Conservation (phyloP, 2,797 vertebrate species). For the Galaxias olidus region DNA sequence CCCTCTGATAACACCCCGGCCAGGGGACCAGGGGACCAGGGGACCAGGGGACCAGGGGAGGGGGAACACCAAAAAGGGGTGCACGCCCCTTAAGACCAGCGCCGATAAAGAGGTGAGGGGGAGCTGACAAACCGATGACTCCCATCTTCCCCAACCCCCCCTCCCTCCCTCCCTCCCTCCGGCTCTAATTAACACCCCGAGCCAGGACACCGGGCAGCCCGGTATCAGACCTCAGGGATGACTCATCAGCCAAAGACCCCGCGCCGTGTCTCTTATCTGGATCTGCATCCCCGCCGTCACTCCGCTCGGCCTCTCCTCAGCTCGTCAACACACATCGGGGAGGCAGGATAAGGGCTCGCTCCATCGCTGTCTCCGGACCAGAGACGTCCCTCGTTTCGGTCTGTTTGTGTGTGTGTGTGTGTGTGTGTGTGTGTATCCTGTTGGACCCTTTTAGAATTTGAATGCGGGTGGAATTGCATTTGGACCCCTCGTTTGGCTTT, state of each 20-base stretch:
- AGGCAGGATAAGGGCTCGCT: too few relatives aligned
- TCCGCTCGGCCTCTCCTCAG: conserved; percentile 44
- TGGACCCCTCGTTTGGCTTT: too few relatives aligned
- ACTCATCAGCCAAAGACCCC: conserved; percentile 52
- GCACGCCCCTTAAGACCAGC: conserved; percentile 46
- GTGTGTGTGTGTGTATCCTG: too few relatives aligned
- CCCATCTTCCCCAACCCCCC: not conserved
- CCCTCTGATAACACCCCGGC: not conserved
- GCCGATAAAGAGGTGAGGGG: conserved; percentile 39
- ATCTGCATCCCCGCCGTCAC: conserved; percentile 59
- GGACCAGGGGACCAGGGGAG: conserved; percentile 24
- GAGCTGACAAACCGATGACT: conserved; percentile 43
- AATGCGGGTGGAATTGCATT: too few relatives aligned
- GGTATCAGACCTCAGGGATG: conserved; percentile 36
- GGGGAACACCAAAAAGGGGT: conserved; percentile 47
- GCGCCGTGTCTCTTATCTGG: conserved; percentile 58
- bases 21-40: conserved; percentile 22
- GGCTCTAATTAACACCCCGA: conserved; percentile 62
- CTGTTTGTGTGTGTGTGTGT: too few relatives aligned
- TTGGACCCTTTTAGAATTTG: too few relatives aligned
- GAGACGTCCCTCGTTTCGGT: too few relatives aligned
- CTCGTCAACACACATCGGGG: too few relatives aligned
- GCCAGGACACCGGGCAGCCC: conserved; percentile 46
- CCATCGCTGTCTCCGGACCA: too few relatives aligned
- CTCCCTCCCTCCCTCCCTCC: conserved; percentile 9